A percentile compares a stretch with the other conserved stretches of the same genome.
phyloP scores from a whole-genome alignment of 2,113 vertebrate genomes.

The Capreolus pygargus region DNA sequence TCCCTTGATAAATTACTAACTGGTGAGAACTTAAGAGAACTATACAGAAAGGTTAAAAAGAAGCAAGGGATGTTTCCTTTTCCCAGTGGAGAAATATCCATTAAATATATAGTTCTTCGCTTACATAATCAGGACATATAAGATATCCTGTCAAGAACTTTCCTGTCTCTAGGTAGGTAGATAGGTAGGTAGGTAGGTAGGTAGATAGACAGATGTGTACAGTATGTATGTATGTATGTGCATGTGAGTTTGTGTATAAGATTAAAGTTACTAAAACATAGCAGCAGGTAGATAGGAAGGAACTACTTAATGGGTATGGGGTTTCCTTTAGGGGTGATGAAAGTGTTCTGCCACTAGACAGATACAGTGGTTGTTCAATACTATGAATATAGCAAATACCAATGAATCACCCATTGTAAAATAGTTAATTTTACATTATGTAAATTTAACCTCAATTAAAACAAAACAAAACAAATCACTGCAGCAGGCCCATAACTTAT shows the following conservation, averaged over 20 bases:
- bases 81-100: not conserved
- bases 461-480: not conserved
- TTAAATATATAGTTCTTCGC: not conserved
- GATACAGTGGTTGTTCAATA: not conserved
- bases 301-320: not conserved
- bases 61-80: not conserved
- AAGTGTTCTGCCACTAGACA: not conserved
- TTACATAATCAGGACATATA: not conserved
- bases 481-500: not conserved
- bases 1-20: not conserved
- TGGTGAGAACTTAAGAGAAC: not conserved
- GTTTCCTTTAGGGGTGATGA: not conserved
- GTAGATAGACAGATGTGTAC: not conserved
- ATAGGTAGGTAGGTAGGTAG: not conserved
- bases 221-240: fast-evolving
- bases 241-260: not conserved
- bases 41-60: conserved; percentile 6
- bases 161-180: not conserved
- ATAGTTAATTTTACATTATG: not conserved
- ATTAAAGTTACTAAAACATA: not conserved
- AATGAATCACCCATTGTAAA: not conserved
- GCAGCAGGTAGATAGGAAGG: not conserved
- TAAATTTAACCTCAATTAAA: not conserved
- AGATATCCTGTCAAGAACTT: not conserved
- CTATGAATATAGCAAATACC: not conserved